These are phyloP conservation scores for Rhynchopsitta pachyrhyncha DNA, from an alignment of 2,113 vertebrate genomes.

Conservation along the genomic window DNA sequence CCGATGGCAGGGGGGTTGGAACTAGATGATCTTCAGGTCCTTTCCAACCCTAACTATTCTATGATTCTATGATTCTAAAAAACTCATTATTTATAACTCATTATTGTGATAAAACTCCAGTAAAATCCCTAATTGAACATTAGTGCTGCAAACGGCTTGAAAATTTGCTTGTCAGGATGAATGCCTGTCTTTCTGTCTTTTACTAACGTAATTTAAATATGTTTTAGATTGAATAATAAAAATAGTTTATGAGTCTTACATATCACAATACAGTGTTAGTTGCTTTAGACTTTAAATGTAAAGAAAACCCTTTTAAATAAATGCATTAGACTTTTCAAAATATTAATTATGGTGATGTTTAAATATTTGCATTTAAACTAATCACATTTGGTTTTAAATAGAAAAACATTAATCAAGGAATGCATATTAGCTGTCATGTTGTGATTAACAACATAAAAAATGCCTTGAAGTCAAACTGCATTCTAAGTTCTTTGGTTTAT, in stretches of 20 bases:
- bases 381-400: conserved; percentile 61
- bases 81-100: neutral
- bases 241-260: neutral
- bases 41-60: no score
- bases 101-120: neutral
- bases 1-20: no score
- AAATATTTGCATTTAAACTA: conserved; percentile 66
- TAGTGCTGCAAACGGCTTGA: neutral
- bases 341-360: conserved; percentile 44
- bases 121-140: neutral
- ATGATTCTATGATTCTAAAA: no score
- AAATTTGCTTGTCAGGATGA: neutral
- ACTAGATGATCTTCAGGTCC: no score
- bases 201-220: neutral
- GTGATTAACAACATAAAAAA: conserved; percentile 56
- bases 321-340: conserved; percentile 35
- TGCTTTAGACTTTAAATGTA: neutral
- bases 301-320: conserved; percentile 19
- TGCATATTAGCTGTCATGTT: conserved; percentile 25
- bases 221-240: neutral
- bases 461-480: conserved; percentile 54
- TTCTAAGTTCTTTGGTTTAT: conserved; percentile 47
- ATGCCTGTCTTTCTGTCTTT: neutral
- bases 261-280: neutral
- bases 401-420: conserved; percentile 53